A percentile compares a stretch with the other conserved stretches of the same genome.
Conservation (phyloP, 2,797 vertebrate genomes). For the Taeniopygia guttata region DNA sequence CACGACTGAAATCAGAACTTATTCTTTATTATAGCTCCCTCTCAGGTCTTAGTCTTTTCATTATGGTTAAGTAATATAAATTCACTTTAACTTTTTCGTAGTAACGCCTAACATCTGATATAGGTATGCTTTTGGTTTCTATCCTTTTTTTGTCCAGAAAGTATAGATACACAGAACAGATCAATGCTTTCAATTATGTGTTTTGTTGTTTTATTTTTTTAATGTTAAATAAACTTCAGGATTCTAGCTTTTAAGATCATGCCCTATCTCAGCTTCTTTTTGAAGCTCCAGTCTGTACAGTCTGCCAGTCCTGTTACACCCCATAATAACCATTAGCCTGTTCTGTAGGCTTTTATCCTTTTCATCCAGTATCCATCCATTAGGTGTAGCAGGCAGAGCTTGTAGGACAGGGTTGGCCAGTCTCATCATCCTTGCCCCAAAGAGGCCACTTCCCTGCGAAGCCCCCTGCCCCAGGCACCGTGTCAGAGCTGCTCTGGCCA, state of each 20-base stretch:
- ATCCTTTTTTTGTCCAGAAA: neutral
- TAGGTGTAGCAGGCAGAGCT: neutral
- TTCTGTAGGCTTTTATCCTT: neutral
- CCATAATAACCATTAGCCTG: neutral
- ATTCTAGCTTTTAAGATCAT: neutral
- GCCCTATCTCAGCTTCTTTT: neutral
- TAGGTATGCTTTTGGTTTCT: neutral
- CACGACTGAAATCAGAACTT: neutral
- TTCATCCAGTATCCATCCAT: neutral
- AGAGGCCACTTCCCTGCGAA: neutral
- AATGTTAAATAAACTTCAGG: neutral
- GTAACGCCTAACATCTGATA: neutral
- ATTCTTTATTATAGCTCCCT: neutral
- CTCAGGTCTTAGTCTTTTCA: neutral
- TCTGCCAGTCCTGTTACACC: neutral
- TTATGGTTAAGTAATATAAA: neutral
- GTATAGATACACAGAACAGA: neutral
- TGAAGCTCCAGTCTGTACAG: neutral
- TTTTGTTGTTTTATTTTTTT: neutral
- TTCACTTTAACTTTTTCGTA: neutral
- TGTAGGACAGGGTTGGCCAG: neutral
- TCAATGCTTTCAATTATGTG: neutral
- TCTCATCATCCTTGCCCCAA: neutral
- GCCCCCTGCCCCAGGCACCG: neutral
- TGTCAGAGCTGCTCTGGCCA: neutral